phyloP scores from a whole-genome alignment of 1,140 invertebrate species.

The Epicauta chinensis region DNA sequence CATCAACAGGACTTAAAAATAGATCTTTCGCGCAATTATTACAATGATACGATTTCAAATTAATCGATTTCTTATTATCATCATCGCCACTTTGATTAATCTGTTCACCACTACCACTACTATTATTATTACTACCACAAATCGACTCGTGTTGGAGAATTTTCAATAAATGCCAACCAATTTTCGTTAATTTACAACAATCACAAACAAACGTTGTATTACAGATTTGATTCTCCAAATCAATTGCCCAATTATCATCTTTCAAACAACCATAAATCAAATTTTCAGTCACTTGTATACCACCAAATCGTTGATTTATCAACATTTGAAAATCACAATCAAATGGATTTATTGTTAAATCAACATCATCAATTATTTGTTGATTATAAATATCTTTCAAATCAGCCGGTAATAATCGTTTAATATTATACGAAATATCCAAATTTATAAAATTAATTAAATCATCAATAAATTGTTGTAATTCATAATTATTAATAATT shows the following conservation, averaged over 20 bases:
- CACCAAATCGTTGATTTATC: constrained; percentile 70
- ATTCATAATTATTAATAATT: constrained; percentile 22
- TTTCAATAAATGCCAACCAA: constrained; percentile 24
- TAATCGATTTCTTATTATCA: constrained; percentile 43
- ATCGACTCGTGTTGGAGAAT: constrained; percentile 32
- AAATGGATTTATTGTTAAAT: constrained; percentile 66
- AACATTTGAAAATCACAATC: constrained; percentile 52
- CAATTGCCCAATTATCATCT: constrained; percentile 38
- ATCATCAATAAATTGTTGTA: constrained; percentile 60
- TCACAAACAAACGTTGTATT: constrained; percentile 40
- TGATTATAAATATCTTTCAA: constrained; percentile 67
- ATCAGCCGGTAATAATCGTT: constrained; percentile 79
- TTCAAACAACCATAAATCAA: constrained; percentile 81
- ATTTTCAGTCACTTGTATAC: constrained; percentile 72
- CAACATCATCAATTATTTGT: constrained; percentile 19
- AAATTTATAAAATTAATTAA: constrained; percentile 72
- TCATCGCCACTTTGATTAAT: constrained; percentile 30
- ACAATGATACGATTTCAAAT: constrained; percentile 67
- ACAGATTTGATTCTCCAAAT: constrained; percentile 56
- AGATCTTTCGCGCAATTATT: constrained; percentile 61
- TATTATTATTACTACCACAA: constrained; percentile 20
- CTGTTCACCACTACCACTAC: constrained; percentile 32
- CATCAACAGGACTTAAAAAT: constrained; percentile 66
- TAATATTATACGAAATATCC: constrained; percentile 74
- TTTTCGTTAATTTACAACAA: constrained; percentile 22